Base-by-base conservation (phyloP, 2,797 vertebrate genomes). In the Sorex maritimensis region DNA sequence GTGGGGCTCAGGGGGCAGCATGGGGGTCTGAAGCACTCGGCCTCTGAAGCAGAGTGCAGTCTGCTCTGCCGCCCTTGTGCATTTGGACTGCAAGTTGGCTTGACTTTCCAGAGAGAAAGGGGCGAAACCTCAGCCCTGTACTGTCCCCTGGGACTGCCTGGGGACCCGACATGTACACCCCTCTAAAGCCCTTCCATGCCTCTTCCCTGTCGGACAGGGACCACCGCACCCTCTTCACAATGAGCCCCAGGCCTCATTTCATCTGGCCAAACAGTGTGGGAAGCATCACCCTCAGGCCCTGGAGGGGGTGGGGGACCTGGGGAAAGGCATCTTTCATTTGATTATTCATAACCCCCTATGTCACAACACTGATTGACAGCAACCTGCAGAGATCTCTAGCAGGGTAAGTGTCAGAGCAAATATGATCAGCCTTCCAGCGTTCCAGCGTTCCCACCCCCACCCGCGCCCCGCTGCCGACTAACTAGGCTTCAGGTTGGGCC, bases 351-450 rank as follows among this genome's bases (percentile, higher is more conserved):
- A 87, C 14, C 82, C 12, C 69, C 41, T 55, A 28, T 28, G 6
- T 61, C 69, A 88, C 26, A 71, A 80, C 83, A 44, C 15, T 78
- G 75, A 88, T 28, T n/a, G 11, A 75, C 85, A 92, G 30, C 87
- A 85, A 46, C 49, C 67, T 65, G n/a, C 1, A 52, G 52, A 83
- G 41, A 88, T 10, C 77, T 12, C 49, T 46, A 24, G 9, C 65
- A 65, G 12, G 46, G 28, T 75, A 85, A 21, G 19, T 52, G 77
- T 79, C 30, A 15, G 49, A 86, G 28, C 38, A 80, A 93, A 86
- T 81, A 49, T 88, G n/a, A 92, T 69, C 65, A 67, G 19, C 46
- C 79, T 90, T 2, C 38, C 44, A 82, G 55, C 69, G 15, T 80
- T 73, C 82, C 77, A 34, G 81, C 58, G 65, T 30, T 21, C 55